Conservation (phyloP, 2,113 vertebrate genomes). For the Formicarius rufipectus region DNA sequence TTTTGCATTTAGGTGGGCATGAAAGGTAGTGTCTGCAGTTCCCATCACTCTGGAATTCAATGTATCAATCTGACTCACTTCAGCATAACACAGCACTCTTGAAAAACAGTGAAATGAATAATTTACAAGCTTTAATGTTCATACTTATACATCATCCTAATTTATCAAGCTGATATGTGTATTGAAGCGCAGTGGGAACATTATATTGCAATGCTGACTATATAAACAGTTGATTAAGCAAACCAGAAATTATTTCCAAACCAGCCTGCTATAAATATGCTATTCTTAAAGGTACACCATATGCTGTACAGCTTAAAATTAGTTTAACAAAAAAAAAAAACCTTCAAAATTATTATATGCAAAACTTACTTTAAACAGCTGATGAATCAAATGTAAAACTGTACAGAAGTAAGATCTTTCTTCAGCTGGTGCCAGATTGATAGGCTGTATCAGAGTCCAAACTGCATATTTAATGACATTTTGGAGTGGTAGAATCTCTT, state of each 20-base stretch:
- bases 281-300: not conserved
- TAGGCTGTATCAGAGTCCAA: not conserved
- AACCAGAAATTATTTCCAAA: not conserved
- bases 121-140: conserved; percentile 31
- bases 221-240: not conserved
- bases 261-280: not conserved
- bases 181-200: not conserved
- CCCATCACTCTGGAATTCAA: not conserved
- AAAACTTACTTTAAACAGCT: not conserved
- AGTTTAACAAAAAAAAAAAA: not conserved
- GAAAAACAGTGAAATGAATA: not conserved
- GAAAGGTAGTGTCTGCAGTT: not conserved
- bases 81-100: not conserved
- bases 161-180: not conserved
- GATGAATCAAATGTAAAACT: not conserved
- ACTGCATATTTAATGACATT: not conserved
- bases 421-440: not conserved
- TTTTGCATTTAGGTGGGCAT: not conserved
- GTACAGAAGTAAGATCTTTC: not conserved
- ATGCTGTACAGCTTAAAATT: not conserved
- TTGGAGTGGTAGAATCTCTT: not conserved
- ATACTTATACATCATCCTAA: not conserved
- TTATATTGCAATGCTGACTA: not conserved
- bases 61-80: not conserved
- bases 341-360: not conserved